phyloP scores from a whole-genome alignment of 2,888 invertebrate genomes.

The Trissolcus brochymenae region DNA sequence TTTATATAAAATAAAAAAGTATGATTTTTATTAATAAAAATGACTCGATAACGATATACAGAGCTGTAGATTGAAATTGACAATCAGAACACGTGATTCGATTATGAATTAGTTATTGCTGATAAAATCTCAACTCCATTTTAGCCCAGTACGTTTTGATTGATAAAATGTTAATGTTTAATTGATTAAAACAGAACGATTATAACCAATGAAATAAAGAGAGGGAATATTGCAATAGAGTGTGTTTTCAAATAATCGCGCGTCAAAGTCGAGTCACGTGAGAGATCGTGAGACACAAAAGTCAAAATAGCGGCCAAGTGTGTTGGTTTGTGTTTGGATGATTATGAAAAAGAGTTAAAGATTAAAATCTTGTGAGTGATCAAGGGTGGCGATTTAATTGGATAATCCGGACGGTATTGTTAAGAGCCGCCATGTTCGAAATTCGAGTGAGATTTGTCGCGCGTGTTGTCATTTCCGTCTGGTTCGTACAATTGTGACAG shows the following conservation, averaged over 20 bases:
- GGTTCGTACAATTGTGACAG: slow-evolving; percentile 59
- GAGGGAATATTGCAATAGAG: too few species aligned
- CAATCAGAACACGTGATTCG: too few species aligned
- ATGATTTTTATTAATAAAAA: too few species aligned
- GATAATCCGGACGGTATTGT: background rate
- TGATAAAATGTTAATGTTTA: too few species aligned
- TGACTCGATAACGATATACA: too few species aligned
- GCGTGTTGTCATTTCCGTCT: slow-evolving; percentile 73
- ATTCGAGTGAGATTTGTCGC: slow-evolving; percentile 12
- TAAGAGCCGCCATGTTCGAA: slow-evolving; percentile 70
- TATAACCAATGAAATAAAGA: too few species aligned
- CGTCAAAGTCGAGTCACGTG: slow-evolving; percentile 1
- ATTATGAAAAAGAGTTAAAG: background rate
- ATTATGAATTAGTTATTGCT: too few species aligned
- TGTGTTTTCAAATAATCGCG: background rate
- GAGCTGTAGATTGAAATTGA: too few species aligned
- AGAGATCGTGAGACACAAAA: background rate
- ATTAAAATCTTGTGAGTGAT: background rate
- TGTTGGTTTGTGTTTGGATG: background rate
- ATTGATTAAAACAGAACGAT: too few species aligned
- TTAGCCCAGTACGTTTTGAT: too few species aligned
- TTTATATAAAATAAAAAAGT: too few species aligned
- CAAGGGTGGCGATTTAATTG: background rate
- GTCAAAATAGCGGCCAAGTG: background rate
- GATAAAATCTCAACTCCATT: too few species aligned